Evolutionary conservation across 1,140 invertebrate genomes (phyloP).

Genomic region (Drosophila burlai): DNA sequence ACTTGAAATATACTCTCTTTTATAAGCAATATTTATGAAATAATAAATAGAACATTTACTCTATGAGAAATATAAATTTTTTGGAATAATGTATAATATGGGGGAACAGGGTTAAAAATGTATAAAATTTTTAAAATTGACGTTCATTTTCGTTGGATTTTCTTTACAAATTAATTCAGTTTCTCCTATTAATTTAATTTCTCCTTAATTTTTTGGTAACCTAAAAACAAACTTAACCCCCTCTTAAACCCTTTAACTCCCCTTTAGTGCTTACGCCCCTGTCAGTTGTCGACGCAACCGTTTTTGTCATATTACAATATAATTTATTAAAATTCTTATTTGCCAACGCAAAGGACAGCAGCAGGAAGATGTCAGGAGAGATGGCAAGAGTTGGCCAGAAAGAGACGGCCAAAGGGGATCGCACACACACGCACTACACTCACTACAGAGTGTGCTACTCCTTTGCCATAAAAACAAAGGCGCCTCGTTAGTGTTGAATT

Average conservation of each 20-base stretch:
- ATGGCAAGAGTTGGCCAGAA: slow-evolving; percentile 14
- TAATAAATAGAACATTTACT: too few species aligned
- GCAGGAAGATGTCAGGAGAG: slow-evolving; percentile 12
- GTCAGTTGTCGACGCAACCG: slow-evolving; percentile 21
- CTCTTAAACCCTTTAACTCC: background rate
- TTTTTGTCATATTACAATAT: slow-evolving; percentile 74
- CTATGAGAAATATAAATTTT: too few species aligned
- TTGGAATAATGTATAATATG: background rate
- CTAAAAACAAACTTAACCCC: background rate
- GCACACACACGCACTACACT: background rate
- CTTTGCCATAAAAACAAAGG: slow-evolving; percentile 54
- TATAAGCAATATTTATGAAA: background rate
- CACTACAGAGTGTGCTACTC: slow-evolving; percentile 8
- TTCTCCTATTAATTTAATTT: background rate
- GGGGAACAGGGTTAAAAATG: background rate
- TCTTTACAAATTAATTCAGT: background rate
- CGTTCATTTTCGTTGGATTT: background rate
- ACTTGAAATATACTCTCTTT: background rate
- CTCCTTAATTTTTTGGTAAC: background rate
- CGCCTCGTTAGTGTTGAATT: slow-evolving; percentile 65
- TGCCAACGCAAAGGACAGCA: slow-evolving; percentile 42
- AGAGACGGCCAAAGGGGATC: slow-evolving; percentile 8
- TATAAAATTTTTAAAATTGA: too few species aligned
- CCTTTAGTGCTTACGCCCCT: slow-evolving; percentile 14
- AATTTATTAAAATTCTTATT: slow-evolving; percentile 82